phyloP scores from a whole-genome alignment of 2,113 vertebrate species.

The Lates calcarifer region DNA sequence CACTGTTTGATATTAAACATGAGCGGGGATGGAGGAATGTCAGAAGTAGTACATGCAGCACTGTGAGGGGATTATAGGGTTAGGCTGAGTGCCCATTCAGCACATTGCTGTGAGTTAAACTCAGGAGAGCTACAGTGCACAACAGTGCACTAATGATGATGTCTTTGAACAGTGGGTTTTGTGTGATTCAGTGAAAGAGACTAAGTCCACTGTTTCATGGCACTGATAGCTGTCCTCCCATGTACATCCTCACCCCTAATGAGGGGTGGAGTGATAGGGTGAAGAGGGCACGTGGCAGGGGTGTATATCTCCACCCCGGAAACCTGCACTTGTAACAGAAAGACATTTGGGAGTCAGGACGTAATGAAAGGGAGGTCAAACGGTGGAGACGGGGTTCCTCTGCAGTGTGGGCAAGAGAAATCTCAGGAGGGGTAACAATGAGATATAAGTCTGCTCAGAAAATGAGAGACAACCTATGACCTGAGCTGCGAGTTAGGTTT shows the following conservation, averaged over 20 bases:
- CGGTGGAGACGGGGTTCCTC: conserved; percentile 34
- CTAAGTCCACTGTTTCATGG: conserved; percentile 7
- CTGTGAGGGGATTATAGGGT: conserved; percentile 67
- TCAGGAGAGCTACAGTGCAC: conserved; percentile 21
- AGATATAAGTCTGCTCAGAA: conserved; percentile 62
- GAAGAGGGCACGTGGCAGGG: conserved; percentile 45
- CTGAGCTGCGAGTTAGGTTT: conserved; percentile 19
- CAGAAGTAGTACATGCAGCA: conserved; percentile 39
- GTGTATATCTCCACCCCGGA: conserved; percentile 29
- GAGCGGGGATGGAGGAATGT: conserved; percentile 44
- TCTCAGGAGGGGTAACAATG: conserved; percentile 32
- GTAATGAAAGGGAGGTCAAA: conserved; percentile 73
- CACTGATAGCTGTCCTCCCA: background rate
- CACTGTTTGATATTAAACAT: conserved; percentile 69
- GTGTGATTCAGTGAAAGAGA: conserved; percentile 7
- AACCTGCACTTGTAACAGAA: conserved; percentile 30
- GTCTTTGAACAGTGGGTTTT: conserved; percentile 54
- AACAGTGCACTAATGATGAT: conserved; percentile 51
- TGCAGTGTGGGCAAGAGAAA: conserved; percentile 25
- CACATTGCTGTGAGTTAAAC: conserved; percentile 60
- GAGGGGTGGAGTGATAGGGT: conserved; percentile 43
- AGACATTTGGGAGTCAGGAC: conserved; percentile 48
- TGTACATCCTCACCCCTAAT: conserved; percentile 44
- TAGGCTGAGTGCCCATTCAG: conserved; percentile 68
- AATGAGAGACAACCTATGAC: conserved; percentile 66